Percentiles rank a stretch among this genome's conserved stretches.
phyloP scores from a whole-genome alignment of 2,113 vertebrate species.

The Notothenia rossii region DNA sequence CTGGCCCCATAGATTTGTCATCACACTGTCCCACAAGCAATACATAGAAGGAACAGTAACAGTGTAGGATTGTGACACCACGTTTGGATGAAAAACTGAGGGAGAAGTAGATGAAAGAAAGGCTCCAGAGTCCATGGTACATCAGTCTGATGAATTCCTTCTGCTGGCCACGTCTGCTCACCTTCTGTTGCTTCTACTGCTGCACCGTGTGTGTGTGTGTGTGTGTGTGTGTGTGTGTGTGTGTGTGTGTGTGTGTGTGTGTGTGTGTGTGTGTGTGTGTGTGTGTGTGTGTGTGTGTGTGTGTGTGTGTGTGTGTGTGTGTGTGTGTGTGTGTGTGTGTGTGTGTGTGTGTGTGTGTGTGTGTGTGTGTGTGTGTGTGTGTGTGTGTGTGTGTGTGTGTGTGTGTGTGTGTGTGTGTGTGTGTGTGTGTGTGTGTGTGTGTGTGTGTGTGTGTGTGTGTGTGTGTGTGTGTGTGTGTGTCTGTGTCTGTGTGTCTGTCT shows the following conservation, averaged over 20 bases:
- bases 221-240: neutral
- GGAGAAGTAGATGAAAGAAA: conserved; percentile 48
- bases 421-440: neutral
- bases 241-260: neutral
- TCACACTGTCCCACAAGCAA: conserved; percentile 13
- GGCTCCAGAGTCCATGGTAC: conserved; percentile 16
- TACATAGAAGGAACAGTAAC: neutral
- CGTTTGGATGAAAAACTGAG: conserved; percentile 16
- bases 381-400: neutral
- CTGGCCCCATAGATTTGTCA: conserved; percentile 15
- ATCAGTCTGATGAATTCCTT: conserved; percentile 62
- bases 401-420: neutral
- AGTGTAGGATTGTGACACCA: conserved; percentile 23
- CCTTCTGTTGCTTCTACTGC: conserved; percentile 57
- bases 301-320: neutral
- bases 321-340: neutral
- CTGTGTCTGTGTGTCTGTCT: no score
- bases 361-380: neutral
- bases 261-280: neutral
- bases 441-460: no score
- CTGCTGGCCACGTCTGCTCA: conserved; percentile 63
- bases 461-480: neutral
- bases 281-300: neutral
- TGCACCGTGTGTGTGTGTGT: neutral
- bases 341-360: no score